These are phyloP conservation scores for Drymonia ruficornis DNA, from an alignment of 2,888 invertebrate species.

Conservation along the genomic window DNA sequence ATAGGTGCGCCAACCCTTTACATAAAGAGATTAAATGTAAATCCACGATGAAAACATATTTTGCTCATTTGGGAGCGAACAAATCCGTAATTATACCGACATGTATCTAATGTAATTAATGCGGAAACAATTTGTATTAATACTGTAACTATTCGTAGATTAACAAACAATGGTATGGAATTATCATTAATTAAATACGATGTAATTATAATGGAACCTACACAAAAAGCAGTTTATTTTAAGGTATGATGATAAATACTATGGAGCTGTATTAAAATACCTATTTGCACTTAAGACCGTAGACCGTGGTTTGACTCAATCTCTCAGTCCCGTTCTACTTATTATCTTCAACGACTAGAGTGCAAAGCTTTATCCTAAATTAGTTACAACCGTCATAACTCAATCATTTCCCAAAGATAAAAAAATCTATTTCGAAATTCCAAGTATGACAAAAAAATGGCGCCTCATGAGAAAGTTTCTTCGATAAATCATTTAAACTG, in stretches of 20 bases:
- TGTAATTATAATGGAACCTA: background rate
- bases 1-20: no score
- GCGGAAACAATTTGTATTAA: background rate
- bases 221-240: no score
- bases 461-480: slow-evolving; percentile 58
- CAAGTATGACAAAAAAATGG: slow-evolving; percentile 41
- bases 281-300: no score
- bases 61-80: background rate
- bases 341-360: no score
- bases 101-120: background rate
- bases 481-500: slow-evolving; percentile 70
- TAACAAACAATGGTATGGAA: background rate
- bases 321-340: no score
- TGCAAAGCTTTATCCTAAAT: no score
- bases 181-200: background rate
- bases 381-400: background rate
- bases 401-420: background rate
- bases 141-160: background rate
- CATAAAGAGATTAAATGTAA: background rate
- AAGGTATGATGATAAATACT: no score
- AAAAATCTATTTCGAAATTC: slow-evolving; percentile 32
- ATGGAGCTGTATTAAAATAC: no score
- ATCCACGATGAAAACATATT: background rate
- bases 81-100: background rate
- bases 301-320: no score